Evolutionary conservation across 2,113 vertebrate genomes (phyloP).

Genomic region (Pheucticus melanocephalus): DNA sequence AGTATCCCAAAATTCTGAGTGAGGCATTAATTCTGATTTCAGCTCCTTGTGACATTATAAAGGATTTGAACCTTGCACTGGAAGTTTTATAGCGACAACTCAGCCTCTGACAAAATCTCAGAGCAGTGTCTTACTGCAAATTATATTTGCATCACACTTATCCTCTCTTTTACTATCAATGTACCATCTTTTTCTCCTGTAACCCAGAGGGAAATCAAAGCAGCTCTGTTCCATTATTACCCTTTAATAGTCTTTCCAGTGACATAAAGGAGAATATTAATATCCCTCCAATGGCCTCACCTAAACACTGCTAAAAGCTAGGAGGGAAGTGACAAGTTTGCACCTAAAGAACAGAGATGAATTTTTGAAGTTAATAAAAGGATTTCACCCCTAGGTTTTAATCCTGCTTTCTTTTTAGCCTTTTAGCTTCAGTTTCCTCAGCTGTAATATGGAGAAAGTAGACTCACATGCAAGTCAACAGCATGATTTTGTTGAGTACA

Average conservation of each 20-base stretch:
- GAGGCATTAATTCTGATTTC: neutral
- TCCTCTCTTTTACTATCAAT: slow-evolving; percentile 53
- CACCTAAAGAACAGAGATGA: neutral
- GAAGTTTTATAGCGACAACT: slow-evolving; percentile 28
- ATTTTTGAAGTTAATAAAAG: slow-evolving; percentile 32
- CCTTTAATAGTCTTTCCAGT: slow-evolving; percentile 31
- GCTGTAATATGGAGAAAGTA: neutral
- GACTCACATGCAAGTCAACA: neutral
- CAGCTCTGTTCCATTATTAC: slow-evolving; percentile 15
- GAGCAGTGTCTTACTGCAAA: slow-evolving; percentile 31
- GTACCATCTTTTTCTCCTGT: neutral
- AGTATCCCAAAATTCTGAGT: neutral
- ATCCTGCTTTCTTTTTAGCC: neutral
- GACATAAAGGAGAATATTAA: slow-evolving; percentile 61
- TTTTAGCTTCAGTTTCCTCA: neutral
- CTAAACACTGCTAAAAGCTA: slow-evolving; percentile 34
- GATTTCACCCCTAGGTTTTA: slow-evolving; percentile 28
- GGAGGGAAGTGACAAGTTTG: neutral
- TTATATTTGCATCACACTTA: slow-evolving; percentile 56
- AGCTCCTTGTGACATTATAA: neutral
- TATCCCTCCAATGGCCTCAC: slow-evolving; percentile 39
- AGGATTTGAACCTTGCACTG: slow-evolving; percentile 29
- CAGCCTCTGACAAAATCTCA: slow-evolving; percentile 1
- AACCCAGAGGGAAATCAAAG: slow-evolving; percentile 62
- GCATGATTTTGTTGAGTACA: neutral